phyloP scores from a whole-genome alignment of 2,113 vertebrate species.

The Zosterops borbonicus region DNA sequence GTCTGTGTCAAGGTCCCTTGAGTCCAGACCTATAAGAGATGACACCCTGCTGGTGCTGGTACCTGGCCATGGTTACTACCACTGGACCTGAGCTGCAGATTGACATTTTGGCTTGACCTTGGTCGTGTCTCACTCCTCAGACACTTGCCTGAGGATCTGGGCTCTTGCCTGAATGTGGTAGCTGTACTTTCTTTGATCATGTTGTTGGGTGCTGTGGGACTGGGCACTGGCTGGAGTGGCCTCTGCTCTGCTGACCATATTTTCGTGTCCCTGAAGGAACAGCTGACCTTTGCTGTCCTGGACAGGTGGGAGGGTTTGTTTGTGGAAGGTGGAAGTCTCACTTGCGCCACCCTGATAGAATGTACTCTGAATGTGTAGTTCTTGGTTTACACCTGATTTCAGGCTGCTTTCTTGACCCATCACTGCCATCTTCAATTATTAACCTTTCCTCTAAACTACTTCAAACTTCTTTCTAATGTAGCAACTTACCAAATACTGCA shows the following conservation, averaged over 20 bases:
- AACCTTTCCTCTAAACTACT: not conserved
- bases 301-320: not conserved
- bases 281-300: not conserved
- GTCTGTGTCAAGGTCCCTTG: not conserved
- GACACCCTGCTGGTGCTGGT: not conserved
- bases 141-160: not conserved
- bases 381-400: not conserved
- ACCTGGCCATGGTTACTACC: not conserved
- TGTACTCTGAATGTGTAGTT: not conserved
- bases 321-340: not conserved
- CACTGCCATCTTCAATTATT: not conserved
- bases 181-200: not conserved
- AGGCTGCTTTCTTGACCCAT: not conserved
- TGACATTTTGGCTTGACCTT: not conserved
- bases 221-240: not conserved
- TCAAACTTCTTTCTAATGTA: not conserved
- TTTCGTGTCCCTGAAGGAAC: not conserved
- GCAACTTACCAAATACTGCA: not conserved
- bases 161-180: not conserved
- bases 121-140: not conserved
- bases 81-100: not conserved
- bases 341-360: not conserved
- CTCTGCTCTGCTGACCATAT: not conserved
- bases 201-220: not conserved
- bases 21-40: not conserved